These are phyloP conservation scores for Mandrillus leucophaeus DNA, from an alignment of 2,113 vertebrate species.

Conservation along the genomic window DNA sequence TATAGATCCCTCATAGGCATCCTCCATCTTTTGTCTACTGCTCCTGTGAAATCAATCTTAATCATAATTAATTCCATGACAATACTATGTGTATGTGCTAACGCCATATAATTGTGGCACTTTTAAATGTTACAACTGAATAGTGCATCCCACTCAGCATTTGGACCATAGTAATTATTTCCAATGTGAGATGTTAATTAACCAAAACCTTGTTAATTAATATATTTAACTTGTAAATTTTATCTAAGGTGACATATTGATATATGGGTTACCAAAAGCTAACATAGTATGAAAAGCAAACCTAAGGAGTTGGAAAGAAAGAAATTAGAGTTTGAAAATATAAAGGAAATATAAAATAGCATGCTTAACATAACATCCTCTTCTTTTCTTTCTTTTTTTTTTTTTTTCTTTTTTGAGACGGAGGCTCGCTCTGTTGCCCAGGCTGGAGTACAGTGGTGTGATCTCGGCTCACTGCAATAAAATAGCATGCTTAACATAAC, in stretches of 20 bases:
- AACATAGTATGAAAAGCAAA: background rate
- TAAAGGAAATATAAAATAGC: background rate
- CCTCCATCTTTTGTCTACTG: background rate
- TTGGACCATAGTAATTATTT: background rate
- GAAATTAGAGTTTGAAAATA: background rate
- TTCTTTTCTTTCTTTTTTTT: background rate
- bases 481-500: no score
- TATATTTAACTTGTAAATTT: background rate
- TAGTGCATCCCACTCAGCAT: background rate
- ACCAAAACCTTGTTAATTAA: background rate
- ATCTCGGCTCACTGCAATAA: no score
- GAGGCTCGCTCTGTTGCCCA: no score
- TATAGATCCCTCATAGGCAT: background rate
- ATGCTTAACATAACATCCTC: background rate
- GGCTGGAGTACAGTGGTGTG: no score
- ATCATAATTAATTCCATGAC: background rate
- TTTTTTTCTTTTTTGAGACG: no score
- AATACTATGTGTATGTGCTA: accelerated
- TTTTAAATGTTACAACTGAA: background rate
- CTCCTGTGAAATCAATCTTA: background rate
- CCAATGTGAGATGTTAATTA: background rate
- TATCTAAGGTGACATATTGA: background rate
- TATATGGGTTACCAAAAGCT: background rate
- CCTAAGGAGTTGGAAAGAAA: background rate
- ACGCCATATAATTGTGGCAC: background rate